These are phyloP conservation scores for Dendropsophus ebraccatus DNA, from an alignment of 2,113 vertebrate species.

Conservation along the genomic window DNA sequence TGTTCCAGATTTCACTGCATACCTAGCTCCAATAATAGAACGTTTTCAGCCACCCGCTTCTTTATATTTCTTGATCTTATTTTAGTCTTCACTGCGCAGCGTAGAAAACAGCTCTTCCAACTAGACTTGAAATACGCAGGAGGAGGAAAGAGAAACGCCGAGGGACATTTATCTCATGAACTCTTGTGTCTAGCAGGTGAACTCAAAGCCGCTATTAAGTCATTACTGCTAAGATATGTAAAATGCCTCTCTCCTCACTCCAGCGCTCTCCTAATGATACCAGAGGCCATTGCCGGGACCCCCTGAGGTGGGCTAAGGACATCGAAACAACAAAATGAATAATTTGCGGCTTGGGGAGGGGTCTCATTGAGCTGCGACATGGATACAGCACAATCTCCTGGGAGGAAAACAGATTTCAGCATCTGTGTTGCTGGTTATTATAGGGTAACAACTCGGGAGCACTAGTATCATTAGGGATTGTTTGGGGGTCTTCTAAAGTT, in stretches of 20 bases:
- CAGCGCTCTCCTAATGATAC: slow-evolving; percentile 50
- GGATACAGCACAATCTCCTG: not conserved
- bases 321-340: slow-evolving; percentile 36
- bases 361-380: not conserved
- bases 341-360: not conserved
- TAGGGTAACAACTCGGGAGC: not conserved
- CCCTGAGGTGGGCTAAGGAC: slow-evolving; percentile 50
- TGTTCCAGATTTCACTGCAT: not conserved
- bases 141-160: slow-evolving; percentile 1
- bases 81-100: not conserved
- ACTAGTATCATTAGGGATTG: not conserved
- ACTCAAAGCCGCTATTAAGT: slow-evolving; percentile 35
- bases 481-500: not conserved
- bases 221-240: slow-evolving; percentile 51
- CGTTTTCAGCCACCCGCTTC: not conserved
- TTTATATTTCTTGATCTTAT: not conserved
- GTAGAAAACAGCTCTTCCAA: not conserved
- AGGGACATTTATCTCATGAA: slow-evolving; percentile 21
- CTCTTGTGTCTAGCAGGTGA: slow-evolving; percentile 34
- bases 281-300: slow-evolving; percentile 37
- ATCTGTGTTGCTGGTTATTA: not conserved
- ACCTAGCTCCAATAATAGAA: not conserved
- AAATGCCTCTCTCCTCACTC: slow-evolving; percentile 54
- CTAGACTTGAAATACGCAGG: not conserved
- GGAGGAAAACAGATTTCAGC: not conserved